Evolutionary conservation across 2,888 invertebrate species (phyloP), one percentile per base, ranked within the genome.

Genomic region (Cataglyphis rosenhaueri): DNA sequence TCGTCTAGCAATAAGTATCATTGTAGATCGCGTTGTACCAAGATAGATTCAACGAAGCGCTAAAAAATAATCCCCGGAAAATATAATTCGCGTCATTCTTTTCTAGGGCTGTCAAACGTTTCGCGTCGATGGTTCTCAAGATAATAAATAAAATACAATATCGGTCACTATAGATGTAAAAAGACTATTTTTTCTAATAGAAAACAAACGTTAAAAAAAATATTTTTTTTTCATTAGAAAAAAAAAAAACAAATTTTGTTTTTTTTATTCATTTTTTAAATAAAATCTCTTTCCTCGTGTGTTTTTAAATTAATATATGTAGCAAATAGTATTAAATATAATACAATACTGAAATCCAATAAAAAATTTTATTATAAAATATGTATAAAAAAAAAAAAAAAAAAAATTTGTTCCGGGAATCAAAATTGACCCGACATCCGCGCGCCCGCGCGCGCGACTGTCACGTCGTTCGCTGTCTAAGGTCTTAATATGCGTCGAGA

Each of bases 401-500:
- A 25, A 25, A 25, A 25, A 25, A 8, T 48, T 48, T 48, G 18
- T 18, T 48, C 1, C n/a, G 48, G n/a, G 0, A 12, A 12, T n/a
- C n/a, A 48, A 48, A n/a, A 48, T 48, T 18, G 48, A 48, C n/a
- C 48, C 48, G 18, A 48, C n/a, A 48, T 48, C 6, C 48, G 8
- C 4, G 32, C 21, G 41, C 41, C 1, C 48, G 48, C 21, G 41
- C 41, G 5, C 48, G 48, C 2, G n/a, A 25, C 38, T 71, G 71
- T 59, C 71, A 21, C 59, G 12, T 59, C 66, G 64, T 87, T 85
- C 48, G n/a, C 48, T 48, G 1, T 48, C 15, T n/a, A n/a, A 48
- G 2, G 48, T n/a, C n/a, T 85, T 82, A 85, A 84, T 73, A 86
- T 78, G 75, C 84, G 64, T 59, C 57, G 73, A 66, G 61, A 83